Conservation (phyloP, 2,797 vertebrate genomes). For the Ispidina lecontei region DNA sequence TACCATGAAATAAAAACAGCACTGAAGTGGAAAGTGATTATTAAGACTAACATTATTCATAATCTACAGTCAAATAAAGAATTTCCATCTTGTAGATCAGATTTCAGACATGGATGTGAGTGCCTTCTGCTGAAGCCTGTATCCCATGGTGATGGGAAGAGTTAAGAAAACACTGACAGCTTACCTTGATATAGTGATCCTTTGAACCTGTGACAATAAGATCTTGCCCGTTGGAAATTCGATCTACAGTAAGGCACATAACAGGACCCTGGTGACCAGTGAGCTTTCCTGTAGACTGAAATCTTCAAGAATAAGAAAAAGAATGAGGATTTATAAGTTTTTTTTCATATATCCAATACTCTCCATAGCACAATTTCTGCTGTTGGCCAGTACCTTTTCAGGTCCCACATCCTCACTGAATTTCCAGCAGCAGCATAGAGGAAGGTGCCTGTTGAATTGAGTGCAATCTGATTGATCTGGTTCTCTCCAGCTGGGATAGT, state of each 20-base stretch:
- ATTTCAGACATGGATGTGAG: not conserved
- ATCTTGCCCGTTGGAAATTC: slow-evolving; percentile 89
- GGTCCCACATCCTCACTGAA: slow-evolving; percentile 96
- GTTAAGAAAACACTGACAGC: not conserved
- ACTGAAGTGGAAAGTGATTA: not conserved
- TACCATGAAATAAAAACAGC: not conserved
- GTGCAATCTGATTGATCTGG: slow-evolving; percentile 94
- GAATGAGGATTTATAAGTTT: not conserved
- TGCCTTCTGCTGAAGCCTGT: not conserved
- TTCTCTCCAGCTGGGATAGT: slow-evolving; percentile 93
- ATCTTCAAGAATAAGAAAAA: slow-evolving; percentile 79
- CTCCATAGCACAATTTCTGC: not conserved
- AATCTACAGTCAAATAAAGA: not conserved
- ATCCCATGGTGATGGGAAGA: not conserved
- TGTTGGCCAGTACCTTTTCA: slow-evolving; percentile 86
- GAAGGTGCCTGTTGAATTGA: slow-evolving; percentile 90
- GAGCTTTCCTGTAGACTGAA: slow-evolving; percentile 95
- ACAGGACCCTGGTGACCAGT: slow-evolving; percentile 94
- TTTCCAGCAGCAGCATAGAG: slow-evolving; percentile 95
- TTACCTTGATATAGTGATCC: slow-evolving; percentile 94
- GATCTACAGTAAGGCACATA: slow-evolving; percentile 93
- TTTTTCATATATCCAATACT: not conserved
- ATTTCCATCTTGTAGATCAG: not conserved
- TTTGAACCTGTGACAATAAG: slow-evolving; percentile 95
- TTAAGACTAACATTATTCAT: not conserved